Percentiles rank a stretch among this genome's conserved stretches.
Evolutionary conservation across 2,797 vertebrate species (phyloP).

Genomic region (Chaunax sp.): DNA sequence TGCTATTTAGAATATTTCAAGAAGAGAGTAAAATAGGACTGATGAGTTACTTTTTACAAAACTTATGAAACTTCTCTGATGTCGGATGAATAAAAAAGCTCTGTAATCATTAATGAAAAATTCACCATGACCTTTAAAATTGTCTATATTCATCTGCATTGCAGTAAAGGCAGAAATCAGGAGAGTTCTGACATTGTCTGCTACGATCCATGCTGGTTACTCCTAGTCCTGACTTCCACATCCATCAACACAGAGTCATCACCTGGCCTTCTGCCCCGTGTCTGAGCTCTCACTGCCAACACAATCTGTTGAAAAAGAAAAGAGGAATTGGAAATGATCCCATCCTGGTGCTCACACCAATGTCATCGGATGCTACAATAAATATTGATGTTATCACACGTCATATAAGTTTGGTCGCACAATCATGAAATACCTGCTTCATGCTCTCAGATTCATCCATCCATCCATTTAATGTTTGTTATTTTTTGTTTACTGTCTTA

Average conservation of each 20-base stretch:
- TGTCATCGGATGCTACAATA: slow-evolving; percentile 47
- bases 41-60: slow-evolving; percentile 5
- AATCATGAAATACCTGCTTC: slow-evolving; percentile 29
- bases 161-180: background rate
- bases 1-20: slow-evolving; percentile 24
- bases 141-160: background rate
- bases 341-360: slow-evolving; percentile 49
- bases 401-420: slow-evolving; percentile 20
- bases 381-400: slow-evolving; percentile 57
- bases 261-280: slow-evolving; percentile 73
- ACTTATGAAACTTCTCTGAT: background rate
- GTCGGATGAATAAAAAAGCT: background rate
- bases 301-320: slow-evolving; percentile 72
- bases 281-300: slow-evolving; percentile 64
- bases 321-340: slow-evolving; percentile 57
- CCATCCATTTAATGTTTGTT: slow-evolving; percentile 18
- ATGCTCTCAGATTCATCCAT: slow-evolving; percentile 17
- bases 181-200: slow-evolving; percentile 41
- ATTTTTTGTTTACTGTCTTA: slow-evolving; percentile 49
- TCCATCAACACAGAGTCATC: slow-evolving; percentile 78
- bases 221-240: slow-evolving; percentile 67
- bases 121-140: background rate
- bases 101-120: background rate
- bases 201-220: slow-evolving; percentile 56
- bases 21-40: slow-evolving; percentile 8